phyloP scores from a whole-genome alignment of 2,797 vertebrate genomes.

The Anguilla obscura region DNA sequence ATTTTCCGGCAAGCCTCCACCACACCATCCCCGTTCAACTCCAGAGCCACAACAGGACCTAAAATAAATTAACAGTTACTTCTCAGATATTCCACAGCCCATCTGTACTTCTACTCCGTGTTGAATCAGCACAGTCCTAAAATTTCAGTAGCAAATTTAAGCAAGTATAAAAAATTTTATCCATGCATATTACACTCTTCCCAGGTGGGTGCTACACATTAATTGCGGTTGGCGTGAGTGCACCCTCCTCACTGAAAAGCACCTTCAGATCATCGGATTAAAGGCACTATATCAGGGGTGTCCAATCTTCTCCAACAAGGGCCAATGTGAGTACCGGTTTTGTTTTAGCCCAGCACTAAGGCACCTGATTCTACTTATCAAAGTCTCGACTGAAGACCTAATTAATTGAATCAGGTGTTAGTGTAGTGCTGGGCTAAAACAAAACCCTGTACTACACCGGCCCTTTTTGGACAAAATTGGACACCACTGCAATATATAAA shows the following conservation, averaged over 20 bases:
- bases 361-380: background rate
- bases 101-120: background rate
- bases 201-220: background rate
- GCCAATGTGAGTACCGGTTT: background rate
- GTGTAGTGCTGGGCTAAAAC: background rate
- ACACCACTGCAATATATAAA: background rate
- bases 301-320: background rate
- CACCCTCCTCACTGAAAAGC: background rate
- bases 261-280: background rate
- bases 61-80: conserved; percentile 13
- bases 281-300: background rate
- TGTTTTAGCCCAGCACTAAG: background rate
- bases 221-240: background rate
- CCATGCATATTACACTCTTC: background rate
- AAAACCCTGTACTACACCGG: background rate
- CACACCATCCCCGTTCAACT: conserved; percentile 88
- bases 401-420: background rate
- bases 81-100: background rate
- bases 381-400: background rate
- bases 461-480: background rate
- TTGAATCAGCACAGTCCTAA: background rate
- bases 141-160: background rate
- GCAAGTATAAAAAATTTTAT: background rate
- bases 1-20: conserved; percentile 82
- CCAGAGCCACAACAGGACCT: conserved; percentile 92